Conservation (phyloP, 2,797 vertebrate genomes). For the Nannoperca obscura region DNA sequence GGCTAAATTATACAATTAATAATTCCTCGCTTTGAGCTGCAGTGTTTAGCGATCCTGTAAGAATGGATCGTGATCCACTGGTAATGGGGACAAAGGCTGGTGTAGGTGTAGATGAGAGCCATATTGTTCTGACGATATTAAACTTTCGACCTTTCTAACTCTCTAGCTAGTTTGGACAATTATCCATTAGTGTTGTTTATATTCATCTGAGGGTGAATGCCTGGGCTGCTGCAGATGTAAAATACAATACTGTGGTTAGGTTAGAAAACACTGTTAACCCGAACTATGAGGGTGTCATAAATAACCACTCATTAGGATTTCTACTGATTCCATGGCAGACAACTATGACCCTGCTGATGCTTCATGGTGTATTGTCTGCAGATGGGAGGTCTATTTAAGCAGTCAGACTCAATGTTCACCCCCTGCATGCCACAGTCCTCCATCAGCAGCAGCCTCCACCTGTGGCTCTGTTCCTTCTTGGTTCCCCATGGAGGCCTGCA, state of each 20-base stretch:
- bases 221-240: not conserved
- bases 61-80: not conserved
- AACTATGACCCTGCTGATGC: not conserved
- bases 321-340: no score
- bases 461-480: constrained; percentile 6
- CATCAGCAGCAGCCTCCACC: not conserved
- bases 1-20: not conserved
- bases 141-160: not conserved
- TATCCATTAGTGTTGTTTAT: constrained; percentile 4
- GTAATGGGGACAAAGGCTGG: no score
- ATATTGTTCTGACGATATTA: not conserved
- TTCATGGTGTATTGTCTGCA: not conserved
- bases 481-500: constrained; percentile 12
- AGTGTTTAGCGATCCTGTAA: not conserved
- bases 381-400: not conserved
- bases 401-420: constrained; percentile 4
- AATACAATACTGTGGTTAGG: not conserved
- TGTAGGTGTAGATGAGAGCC: not conserved
- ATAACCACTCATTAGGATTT: no score
- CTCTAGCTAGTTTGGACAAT: not conserved
- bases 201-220: not conserved
- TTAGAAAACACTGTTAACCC: not conserved
- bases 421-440: not conserved
- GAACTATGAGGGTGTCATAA: no score
- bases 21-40: not conserved